These are phyloP conservation scores for Rambutsinella grinnellia DNA, from an alignment of 2,888 invertebrate species.

Conservation along the genomic window DNA sequence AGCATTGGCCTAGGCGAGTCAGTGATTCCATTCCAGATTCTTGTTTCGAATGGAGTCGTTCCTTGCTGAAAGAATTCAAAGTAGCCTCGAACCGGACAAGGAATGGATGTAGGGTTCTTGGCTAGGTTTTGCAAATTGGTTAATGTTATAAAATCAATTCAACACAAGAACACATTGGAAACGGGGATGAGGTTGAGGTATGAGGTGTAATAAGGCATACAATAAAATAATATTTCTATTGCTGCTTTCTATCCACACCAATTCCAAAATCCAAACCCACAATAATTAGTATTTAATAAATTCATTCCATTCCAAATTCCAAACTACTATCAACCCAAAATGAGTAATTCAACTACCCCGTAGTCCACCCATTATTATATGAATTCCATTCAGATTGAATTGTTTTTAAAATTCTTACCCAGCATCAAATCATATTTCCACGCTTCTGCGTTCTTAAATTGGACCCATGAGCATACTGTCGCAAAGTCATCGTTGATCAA, in stretches of 20 bases:
- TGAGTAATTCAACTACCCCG: not conserved
- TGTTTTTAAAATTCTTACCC: constrained; percentile 68
- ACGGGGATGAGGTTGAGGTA: too few relatives aligned
- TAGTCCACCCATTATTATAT: not conserved
- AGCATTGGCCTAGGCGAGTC: constrained; percentile 71
- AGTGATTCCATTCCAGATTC: constrained; percentile 73
- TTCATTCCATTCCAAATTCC: not conserved
- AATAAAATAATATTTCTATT: too few relatives aligned
- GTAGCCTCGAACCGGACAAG: constrained; percentile 73
- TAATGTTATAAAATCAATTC: not conserved
- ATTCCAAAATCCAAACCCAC: too few relatives aligned
- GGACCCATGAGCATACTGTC: constrained; percentile 95
- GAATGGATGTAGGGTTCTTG: constrained; percentile 71
- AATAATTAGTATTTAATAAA: not conserved
- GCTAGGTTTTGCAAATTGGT: constrained; percentile 55
- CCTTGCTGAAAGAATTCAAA: constrained; percentile 71
- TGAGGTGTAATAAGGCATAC: too few relatives aligned
- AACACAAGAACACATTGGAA: too few relatives aligned
- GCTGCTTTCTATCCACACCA: too few relatives aligned
- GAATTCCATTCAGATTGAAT: not conserved
- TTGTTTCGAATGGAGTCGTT: constrained; percentile 70
- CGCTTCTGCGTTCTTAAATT: constrained; percentile 84
- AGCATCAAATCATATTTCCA: constrained; percentile 91
- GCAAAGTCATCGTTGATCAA: constrained; percentile 86
- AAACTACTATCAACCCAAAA: not conserved